Conservation (phyloP, 2,888 invertebrate species). For the Megamerina dolium region DNA sequence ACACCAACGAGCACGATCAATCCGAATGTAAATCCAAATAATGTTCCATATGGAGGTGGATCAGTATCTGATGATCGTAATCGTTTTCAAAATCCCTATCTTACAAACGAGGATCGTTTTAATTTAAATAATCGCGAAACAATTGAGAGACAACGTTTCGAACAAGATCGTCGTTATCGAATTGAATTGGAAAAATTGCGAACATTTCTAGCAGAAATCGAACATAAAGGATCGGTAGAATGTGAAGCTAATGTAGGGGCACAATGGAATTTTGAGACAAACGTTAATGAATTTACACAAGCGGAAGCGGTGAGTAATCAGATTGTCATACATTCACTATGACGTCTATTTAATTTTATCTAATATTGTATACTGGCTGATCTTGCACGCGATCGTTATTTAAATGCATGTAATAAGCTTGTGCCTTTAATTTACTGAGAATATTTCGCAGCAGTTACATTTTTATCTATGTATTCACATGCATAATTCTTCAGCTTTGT, state of each 20-base stretch:
- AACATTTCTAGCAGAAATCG: slow-evolving; percentile 62
- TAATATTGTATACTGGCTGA: no score
- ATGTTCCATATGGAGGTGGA: slow-evolving; percentile 14
- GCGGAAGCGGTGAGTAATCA: slow-evolving; percentile 69
- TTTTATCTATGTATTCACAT: no score
- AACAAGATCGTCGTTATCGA: slow-evolving; percentile 43
- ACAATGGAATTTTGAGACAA: slow-evolving; percentile 85
- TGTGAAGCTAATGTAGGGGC: slow-evolving; percentile 81
- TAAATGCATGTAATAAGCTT: no score
- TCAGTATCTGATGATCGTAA: slow-evolving; percentile 24
- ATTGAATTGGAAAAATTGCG: slow-evolving; percentile 44
- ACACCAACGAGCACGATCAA: neutral
- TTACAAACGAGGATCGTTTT: slow-evolving; percentile 37
- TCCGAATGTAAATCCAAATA: slow-evolving; percentile 20
- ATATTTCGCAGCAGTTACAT: no score
- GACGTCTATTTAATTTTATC: no score
- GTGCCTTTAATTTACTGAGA: no score
- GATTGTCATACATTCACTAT: no score
- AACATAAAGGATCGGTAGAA: slow-evolving; percentile 70
- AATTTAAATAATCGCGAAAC: slow-evolving; percentile 34
- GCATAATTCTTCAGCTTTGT: no score
- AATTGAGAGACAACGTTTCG: slow-evolving; percentile 52
- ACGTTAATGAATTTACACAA: slow-evolving; percentile 77
- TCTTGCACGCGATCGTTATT: no score
- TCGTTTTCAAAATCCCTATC: slow-evolving; percentile 34